Conservation (phyloP, 2,888 invertebrate genomes). For the Cepaea hortensis region DNA sequence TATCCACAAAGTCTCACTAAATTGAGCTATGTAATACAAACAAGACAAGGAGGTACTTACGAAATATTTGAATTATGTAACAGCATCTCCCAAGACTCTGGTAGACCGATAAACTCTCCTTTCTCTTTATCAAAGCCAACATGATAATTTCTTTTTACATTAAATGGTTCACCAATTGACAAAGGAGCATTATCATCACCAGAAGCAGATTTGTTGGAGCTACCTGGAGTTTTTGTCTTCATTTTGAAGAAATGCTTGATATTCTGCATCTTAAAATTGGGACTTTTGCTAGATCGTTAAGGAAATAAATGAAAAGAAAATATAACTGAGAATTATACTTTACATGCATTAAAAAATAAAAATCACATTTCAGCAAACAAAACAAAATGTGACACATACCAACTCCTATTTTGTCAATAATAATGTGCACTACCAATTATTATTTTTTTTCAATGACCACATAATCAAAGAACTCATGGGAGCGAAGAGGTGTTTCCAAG, state of each 20-base stretch:
- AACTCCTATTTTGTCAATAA: too few relatives aligned
- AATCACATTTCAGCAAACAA: too few relatives aligned
- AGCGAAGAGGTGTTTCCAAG: too few relatives aligned
- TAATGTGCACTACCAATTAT: too few relatives aligned
- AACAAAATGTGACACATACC: too few relatives aligned
- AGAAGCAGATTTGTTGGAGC: constrained; percentile 39
- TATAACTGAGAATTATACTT: not conserved
- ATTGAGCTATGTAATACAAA: not conserved
- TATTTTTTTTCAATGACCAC: too few relatives aligned
- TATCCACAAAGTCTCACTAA: not conserved
- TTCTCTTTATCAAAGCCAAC: constrained; percentile 48
- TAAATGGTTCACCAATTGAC: constrained; percentile 88
- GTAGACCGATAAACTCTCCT: constrained; percentile 90
- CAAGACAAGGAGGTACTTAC: constrained; percentile 67
- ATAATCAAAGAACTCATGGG: too few relatives aligned
- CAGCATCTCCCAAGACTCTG: constrained; percentile 77
- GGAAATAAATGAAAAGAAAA: not conserved
- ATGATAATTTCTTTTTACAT: constrained; percentile 86
- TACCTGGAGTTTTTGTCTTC: constrained; percentile 45
- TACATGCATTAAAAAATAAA: not conserved
- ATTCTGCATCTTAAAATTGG: constrained; percentile 13
- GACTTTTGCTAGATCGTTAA: not conserved
- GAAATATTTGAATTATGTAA: constrained; percentile 88
- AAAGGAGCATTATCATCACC: constrained; percentile 54
- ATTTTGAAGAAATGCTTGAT: constrained; percentile 38